Evolutionary conservation across 2,113 vertebrate genomes (phyloP), one percentile per base, ranked within the genome.

Genomic region (Limanda limanda): DNA sequence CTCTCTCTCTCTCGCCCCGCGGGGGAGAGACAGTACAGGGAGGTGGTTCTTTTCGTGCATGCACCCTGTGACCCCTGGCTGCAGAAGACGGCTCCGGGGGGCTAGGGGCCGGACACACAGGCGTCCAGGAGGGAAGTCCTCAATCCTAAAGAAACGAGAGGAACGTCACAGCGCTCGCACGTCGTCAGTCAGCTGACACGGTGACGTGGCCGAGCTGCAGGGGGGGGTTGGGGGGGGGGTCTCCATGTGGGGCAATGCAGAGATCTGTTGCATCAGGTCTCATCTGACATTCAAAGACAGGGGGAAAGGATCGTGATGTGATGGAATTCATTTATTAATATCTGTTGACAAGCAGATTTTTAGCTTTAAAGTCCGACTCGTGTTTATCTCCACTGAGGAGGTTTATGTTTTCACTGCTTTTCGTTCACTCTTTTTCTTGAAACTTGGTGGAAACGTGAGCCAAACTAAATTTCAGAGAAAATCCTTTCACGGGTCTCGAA

Each of bases 111-210:
- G n/a, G 35, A 51, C 25, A 5, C 25, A 9, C 25, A 68, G 37
- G 55, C 20, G 52, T 45, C 15, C 14, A 8, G 5, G 20, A 13
- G 5, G 71, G 68, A 80, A 78, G 63, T 64, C 79, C 76, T 57
- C 15, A 48, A 71, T 85, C 45, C 14, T n/a, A 23, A 57, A 20
- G 4, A 9, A 10, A 27, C 35, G 27, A 14, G 65, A 5, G 52
- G 52, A 17, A 80, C 62, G 63, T 85, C 82, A 82, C 24, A 66
- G 35, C 0, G 8, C 3, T 40, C 4, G 40, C 11, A 68, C 72
- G 85, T 88, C 84, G 84, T 18, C 6, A 86, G 78, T 88, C 89
- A 86, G 78, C 79, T 73, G 83, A 78, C 9, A 25, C 25, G 42
- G 35, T 82, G 78, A 91, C 58, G 82, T 68, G 40, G 35, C 20